These are phyloP conservation scores for Megaleporinus macrocephalus DNA, from an alignment of 2,113 vertebrate species.

Conservation along the genomic window DNA sequence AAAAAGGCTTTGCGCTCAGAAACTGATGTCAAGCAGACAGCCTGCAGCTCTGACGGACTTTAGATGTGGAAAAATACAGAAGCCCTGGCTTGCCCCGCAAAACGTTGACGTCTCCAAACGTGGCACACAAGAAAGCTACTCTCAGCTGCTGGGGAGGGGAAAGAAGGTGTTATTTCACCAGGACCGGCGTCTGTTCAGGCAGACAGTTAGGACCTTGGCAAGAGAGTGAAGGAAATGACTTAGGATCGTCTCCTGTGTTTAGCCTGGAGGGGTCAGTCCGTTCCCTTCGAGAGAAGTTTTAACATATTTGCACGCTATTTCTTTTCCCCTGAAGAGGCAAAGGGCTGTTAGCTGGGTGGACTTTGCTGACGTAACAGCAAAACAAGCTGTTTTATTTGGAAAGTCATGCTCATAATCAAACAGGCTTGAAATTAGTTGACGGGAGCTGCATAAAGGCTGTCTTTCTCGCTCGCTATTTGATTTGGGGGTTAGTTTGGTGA, in stretches of 20 bases:
- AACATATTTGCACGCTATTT: slow-evolving; percentile 30
- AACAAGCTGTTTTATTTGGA: slow-evolving; percentile 79
- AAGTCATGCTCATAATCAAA: slow-evolving; percentile 69
- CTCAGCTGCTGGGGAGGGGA: slow-evolving; percentile 34
- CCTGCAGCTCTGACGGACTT: slow-evolving; percentile 19
- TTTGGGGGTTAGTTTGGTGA: slow-evolving; percentile 69
- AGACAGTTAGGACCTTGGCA: not conserved
- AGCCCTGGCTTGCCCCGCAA: slow-evolving; percentile 45
- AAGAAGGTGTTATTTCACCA: slow-evolving; percentile 44
- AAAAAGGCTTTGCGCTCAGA: slow-evolving; percentile 20
- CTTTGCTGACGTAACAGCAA: slow-evolving; percentile 66
- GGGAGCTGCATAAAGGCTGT: slow-evolving; percentile 65
- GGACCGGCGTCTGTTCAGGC: slow-evolving; percentile 35
- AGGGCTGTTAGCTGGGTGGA: slow-evolving; percentile 44
- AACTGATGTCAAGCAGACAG: slow-evolving; percentile 42
- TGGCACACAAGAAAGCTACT: slow-evolving; percentile 60
- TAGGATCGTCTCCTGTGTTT: slow-evolving; percentile 61
- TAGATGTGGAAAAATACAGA: slow-evolving; percentile 69
- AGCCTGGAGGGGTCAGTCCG: slow-evolving; percentile 59
- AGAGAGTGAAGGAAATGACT: slow-evolving; percentile 42
- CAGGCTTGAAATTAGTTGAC: slow-evolving; percentile 62
- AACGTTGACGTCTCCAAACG: slow-evolving; percentile 54
- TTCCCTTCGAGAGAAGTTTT: slow-evolving; percentile 40
- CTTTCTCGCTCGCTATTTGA: slow-evolving; percentile 65
- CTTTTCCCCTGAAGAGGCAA: slow-evolving; percentile 26